Base-by-base conservation (phyloP, 37 sponge, comb jelly and placozoan genomes). In the Mnemiopsis leidyi region DNA sequence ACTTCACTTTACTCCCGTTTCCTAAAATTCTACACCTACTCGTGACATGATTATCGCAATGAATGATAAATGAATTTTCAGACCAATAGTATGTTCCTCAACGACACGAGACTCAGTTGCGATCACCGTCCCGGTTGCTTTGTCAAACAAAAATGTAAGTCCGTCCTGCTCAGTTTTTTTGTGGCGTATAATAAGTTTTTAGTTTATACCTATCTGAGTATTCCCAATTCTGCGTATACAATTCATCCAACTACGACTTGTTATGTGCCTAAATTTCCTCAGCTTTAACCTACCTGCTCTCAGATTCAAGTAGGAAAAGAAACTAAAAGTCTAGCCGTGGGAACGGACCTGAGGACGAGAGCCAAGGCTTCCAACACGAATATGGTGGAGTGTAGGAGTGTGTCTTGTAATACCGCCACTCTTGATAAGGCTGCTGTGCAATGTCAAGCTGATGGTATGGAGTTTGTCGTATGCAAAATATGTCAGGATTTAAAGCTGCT, bases 391-490 rank as follows among this genome's bases (percentile, higher is more conserved):
- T 33, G 18, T 77, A 1, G 79, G 35, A 31, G 18, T 1, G 32
- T 26, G 34, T 33, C 18, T 2, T 77, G 79, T 77, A 32, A 77
- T 36, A 77, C 36, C 1, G 36, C 9, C 1, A 33, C 33, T 0
- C 20, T 77, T 1, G 26, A 26, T 1, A 77, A 1, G 36, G 0
- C 3, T 20, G 1, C 32, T 32, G 36, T 32, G 1, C 20, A 1
- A 31, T 34, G 36, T 20, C 79, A 77, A 77, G 79, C 79, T 34
- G 21, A 34, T 36, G 79, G 79, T 77, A 77, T 5, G 79, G n/a
- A n/a, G n/a, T n/a, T n/a, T n/a, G n/a, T n/a, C n/a, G n/a, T n/a
- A n/a, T n/a, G n/a, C n/a, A n/a, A n/a, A n/a, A n/a, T n/a, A n/a
- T n/a, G n/a, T n/a, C n/a, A n/a, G n/a, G n/a, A n/a, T n/a, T n/a